These are phyloP conservation scores for Syngnathus typhle DNA, from an alignment of 2,113 vertebrate species.

Conservation along the genomic window DNA sequence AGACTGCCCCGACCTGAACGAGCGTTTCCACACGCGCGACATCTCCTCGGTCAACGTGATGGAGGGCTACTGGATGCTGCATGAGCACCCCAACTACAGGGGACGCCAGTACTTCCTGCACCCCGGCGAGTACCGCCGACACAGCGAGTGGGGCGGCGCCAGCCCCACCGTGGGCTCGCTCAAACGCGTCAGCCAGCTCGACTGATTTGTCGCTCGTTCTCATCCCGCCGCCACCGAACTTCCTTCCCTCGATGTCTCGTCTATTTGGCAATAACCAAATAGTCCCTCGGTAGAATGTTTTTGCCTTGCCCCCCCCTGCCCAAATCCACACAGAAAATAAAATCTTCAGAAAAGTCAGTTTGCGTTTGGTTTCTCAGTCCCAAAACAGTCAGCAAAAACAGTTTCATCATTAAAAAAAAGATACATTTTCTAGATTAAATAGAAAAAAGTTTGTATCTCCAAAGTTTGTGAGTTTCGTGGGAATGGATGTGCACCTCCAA, in stretches of 20 bases:
- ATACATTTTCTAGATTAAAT: too few species aligned
- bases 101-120: conserved; percentile 70
- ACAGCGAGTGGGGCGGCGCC: conserved; percentile 63
- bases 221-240: conserved; percentile 23
- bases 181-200: conserved; percentile 63
- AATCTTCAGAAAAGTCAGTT: conserved; percentile 62
- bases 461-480: too few species aligned
- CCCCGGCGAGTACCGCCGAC: conserved; percentile 62
- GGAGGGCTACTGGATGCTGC: conserved; percentile 69
- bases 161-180: conserved; percentile 64
- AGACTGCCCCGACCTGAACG: conserved; percentile 65
- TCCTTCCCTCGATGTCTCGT: conserved; percentile 13
- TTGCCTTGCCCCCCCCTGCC: conserved; percentile 21
- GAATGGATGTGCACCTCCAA: too few species aligned
- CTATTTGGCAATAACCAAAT: conserved; percentile 14
- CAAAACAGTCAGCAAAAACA: not conserved
- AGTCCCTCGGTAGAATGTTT: conserved; percentile 35
- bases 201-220: conserved; percentile 47
- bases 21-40: conserved; percentile 65
- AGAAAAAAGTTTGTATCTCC: too few species aligned
- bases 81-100: conserved; percentile 65
- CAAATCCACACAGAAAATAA: conserved; percentile 59
- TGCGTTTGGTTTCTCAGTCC: not conserved
- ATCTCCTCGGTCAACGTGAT: conserved; percentile 62
- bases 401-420: too few species aligned